Conservation (phyloP, 2,888 invertebrate genomes). For the Lasioglossum vierecki region DNA sequence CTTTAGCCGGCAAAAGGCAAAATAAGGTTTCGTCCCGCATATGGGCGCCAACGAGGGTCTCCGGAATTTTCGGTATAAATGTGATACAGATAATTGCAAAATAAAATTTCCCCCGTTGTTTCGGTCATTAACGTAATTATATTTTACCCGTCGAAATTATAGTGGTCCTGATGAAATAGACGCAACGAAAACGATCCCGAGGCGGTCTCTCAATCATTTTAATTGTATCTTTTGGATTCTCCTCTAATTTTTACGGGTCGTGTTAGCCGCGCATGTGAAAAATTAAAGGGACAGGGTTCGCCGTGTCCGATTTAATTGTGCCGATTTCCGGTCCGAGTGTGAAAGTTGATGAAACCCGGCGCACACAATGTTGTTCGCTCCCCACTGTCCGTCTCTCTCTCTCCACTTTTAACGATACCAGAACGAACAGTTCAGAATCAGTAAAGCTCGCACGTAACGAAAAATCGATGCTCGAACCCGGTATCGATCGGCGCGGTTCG, state of each 20-base stretch:
- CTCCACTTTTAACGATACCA: neutral
- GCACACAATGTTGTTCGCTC: neutral
- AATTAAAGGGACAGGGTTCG: conserved; percentile 34
- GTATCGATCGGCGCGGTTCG: neutral
- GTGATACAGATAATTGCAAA: conserved; percentile 38
- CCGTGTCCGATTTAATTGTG: conserved; percentile 54
- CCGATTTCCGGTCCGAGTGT: conserved; percentile 54
- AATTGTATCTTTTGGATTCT: conserved; percentile 49
- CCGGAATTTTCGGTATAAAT: conserved; percentile 23
- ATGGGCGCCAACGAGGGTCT: neutral
- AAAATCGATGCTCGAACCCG: conserved; percentile 4
- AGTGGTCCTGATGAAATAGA: conserved; percentile 43
- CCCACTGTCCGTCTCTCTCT: neutral
- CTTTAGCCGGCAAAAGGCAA: neutral
- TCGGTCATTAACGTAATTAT: conserved; percentile 50
- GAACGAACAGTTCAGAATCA: neutral
- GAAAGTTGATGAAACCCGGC: conserved; percentile 46
- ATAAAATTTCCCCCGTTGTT: conserved; percentile 38
- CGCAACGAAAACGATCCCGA: conserved; percentile 31
- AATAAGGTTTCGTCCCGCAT: neutral
- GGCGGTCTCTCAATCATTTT: conserved; percentile 38
- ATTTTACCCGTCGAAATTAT: conserved; percentile 46
- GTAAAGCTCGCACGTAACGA: neutral
- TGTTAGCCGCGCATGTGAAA: conserved; percentile 47
- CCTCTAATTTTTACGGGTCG: conserved; percentile 41